Evolutionary conservation across 2,888 invertebrate species (phyloP), one percentile per base, ranked within the genome.

Genomic region (Taenaris catops): DNA sequence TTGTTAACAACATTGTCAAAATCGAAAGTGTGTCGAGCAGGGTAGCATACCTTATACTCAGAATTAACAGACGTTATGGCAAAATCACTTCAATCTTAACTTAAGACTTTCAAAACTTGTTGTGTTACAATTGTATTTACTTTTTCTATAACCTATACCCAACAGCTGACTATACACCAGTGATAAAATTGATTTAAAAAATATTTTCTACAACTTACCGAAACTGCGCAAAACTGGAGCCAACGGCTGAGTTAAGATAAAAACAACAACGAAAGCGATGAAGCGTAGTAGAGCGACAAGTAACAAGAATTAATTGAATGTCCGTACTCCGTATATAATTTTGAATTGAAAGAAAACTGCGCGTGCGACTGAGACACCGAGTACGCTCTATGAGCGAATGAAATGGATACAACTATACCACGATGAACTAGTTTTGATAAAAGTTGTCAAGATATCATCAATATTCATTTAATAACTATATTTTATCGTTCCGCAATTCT

Each of bases 301-400:
- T 57, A 59, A 51, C 60, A 55, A 63, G 61, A 63, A 62, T 56
- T 63, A 63, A 64, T 64, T 64, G 63, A 61, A 58, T 52, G 52
- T 48, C 48, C 42, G 45, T 55, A 48, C 50, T 51, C 60, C 14
- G 14, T 56, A 59, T 60, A 67, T 60, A 58, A 67, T 63, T 66
- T 69, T 64, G 63, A 66, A 63, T 57, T 60, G 52, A 55, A 55
- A 58, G 55, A 49, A 48, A 41, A 54, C 47, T 55, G 57, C 56
- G 63, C 61, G 63, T 63, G 66, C 55, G 72, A 66, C n/a, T n/a
- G n/a, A n/a, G n/a, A n/a, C n/a, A n/a, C 55, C 32, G 57, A 60
- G 61, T 61, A 34, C 44, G 50, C 39, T 23, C 31, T 44, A 35
- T 29, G 51, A 44, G 41, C 35, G 62, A 59, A 50, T 44, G 63